Evolutionary conservation across 2,888 invertebrate species (phyloP), one percentile per base, ranked within the genome.

Genomic region (Aquatica leii): DNA sequence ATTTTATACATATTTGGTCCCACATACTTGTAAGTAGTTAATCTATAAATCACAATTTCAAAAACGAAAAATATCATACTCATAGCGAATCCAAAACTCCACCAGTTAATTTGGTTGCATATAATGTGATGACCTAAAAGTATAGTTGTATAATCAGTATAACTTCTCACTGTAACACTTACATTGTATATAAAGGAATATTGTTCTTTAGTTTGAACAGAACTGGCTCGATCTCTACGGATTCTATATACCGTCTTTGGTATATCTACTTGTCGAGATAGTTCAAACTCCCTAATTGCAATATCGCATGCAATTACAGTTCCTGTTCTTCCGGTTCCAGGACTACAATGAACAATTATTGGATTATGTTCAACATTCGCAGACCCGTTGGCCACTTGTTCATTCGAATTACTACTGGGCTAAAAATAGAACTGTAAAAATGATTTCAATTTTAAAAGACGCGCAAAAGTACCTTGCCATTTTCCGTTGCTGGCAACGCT

Each of bases 101-200:
- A 65, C 93, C 93, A 76, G 93, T 90, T 73, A 94, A 85, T 83
- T 93, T 93, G 69, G 92, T 90, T 66, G 93, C 93, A 79, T 94
- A 94, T 79, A 92, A 87, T 80, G 90, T 90, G 72, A 94, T 86
- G 76, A 93, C 88, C 92, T 92, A 84, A 52, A 86, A 86, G 68
- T 70, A 76, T 15, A 6, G 43, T 43, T 9, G 2, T n/a, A 37
- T 37, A 37, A 9, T n/a, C 4, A 5, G 37, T 37, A 5, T 37
- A 11, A n/a, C 2, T 4, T 24, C 6, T 37, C 2, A 4, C 11
- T 11, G 12, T 6, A 24, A 40, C 41, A 55, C 57, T 70, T 78
- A 94, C 96, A 89, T 93, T 92, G 81, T 97, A 96, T 69, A 97
- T 90, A 83, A 95, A 94, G 76, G 90, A 88, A 82, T 97, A 97